These are phyloP conservation scores for Pachycephus smyrnensis DNA, from an alignment of 2,888 invertebrate species.

Conservation along the genomic window DNA sequence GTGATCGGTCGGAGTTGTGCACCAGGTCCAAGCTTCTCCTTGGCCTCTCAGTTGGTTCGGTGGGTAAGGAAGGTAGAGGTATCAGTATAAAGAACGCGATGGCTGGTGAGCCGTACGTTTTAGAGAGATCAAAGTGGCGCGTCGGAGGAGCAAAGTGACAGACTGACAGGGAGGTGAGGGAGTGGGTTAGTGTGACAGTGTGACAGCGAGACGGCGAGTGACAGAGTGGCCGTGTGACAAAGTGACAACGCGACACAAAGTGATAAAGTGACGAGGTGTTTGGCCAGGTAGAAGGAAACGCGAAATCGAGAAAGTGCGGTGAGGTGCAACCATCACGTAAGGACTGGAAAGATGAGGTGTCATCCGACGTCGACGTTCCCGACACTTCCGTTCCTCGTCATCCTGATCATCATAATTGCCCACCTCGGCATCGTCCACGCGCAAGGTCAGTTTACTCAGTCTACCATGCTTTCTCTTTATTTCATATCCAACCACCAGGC, in stretches of 20 bases:
- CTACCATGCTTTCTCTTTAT: slow-evolving; percentile 10
- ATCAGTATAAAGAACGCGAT: not conserved
- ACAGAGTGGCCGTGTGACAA: slow-evolving; percentile 4
- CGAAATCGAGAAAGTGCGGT: slow-evolving; percentile 2
- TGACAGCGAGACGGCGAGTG: slow-evolving; percentile 3
- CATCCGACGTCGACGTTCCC: slow-evolving; percentile 50
- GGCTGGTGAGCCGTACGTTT: slow-evolving; percentile 1
- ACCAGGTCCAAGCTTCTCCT: not conserved
- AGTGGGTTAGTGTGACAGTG: slow-evolving; percentile 1
- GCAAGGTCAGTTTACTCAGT: slow-evolving; percentile 56
- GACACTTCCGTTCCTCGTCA: not conserved
- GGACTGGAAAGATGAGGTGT: slow-evolving; percentile 48
- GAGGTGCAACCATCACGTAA: not conserved
- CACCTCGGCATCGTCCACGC: slow-evolving; percentile 54
- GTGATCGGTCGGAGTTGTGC: not conserved
- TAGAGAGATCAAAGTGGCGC: not conserved
- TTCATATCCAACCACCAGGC: not conserved
- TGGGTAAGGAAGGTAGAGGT: not conserved
- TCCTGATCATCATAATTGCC: slow-evolving; percentile 30
- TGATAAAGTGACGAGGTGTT: not conserved
- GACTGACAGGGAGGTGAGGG: slow-evolving; percentile 2
- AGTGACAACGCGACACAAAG: not conserved
- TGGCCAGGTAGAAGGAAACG: not conserved
- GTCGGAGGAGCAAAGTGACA: not conserved
- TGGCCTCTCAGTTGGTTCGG: not conserved